A percentile compares a stretch with the other conserved stretches of the same genome.
These are phyloP conservation scores for Hanleya hanleyi DNA, from an alignment of 2,888 invertebrate species.

Conservation along the genomic window DNA sequence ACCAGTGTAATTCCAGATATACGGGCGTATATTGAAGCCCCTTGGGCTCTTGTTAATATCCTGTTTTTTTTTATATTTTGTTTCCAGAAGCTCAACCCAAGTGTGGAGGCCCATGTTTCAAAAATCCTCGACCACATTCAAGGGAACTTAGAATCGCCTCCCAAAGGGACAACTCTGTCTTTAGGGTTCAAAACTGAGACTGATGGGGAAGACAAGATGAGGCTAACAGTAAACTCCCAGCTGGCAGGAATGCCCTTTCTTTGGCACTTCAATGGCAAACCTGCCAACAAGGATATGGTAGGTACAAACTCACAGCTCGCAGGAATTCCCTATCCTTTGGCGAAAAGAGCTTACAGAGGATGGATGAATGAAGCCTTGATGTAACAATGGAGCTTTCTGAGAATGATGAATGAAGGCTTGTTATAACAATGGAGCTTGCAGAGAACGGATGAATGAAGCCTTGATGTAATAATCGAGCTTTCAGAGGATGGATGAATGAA, in stretches of 20 bases:
- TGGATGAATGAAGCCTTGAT: no score
- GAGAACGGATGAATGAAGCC: not conserved
- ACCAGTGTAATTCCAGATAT: no score
- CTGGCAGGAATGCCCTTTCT: constrained; percentile 65
- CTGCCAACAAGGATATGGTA: constrained; percentile 54
- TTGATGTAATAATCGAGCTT: no score
- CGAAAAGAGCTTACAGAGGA: no score
- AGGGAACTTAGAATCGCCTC: constrained; percentile 45
- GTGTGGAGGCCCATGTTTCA: constrained; percentile 59
- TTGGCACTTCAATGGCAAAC: constrained; percentile 56
- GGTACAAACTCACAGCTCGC: no score
- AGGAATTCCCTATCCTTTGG: no score
- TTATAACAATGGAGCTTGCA: not conserved
- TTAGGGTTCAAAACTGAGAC: constrained; percentile 23
- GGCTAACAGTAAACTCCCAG: constrained; percentile 51
- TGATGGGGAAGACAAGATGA: constrained; percentile 28
- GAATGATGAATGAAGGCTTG: not conserved
- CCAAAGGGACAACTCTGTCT: constrained; percentile 25
- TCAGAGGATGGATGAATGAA: no score
- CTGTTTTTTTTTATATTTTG: not conserved
- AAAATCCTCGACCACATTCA: constrained; percentile 62
- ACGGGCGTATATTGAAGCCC: no score
- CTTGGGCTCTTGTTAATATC: no score
- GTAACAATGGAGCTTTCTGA: no score
- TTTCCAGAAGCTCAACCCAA: constrained; percentile 63